Base-by-base conservation (phyloP, 2,888 invertebrate species). In the Hydrotaea diabolus region DNA sequence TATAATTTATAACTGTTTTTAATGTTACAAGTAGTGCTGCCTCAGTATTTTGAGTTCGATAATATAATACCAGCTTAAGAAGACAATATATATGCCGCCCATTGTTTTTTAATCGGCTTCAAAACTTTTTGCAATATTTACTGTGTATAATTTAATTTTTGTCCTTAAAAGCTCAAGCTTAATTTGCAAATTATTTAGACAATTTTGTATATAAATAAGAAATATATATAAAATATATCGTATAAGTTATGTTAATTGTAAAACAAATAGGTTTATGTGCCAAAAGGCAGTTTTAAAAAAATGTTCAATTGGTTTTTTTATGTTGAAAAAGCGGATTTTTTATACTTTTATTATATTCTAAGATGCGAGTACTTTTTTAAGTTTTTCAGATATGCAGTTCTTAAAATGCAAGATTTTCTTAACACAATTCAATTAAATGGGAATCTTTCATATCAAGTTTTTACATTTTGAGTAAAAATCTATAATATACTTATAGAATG, bases 141-240 rank as follows among this genome's bases (percentile, higher is more conserved):
- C 2, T 49, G 2, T 49, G 8, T 49, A 59, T 59, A 26, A 59
- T 26, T 39, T 39, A 11, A 39, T 39, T 39, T 17, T 36, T 36
- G 3, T n/a, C 9, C n/a, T 15, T 31, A 4, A 11, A 78, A 82
- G 83, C 82, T 79, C 73, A 84, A 77, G 80, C 74, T 80, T 59
- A 64, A 62, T 69, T 85, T 74, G 46, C 21, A 19, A 64, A 26
- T 49, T 49, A 57, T 26, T n/a, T n/a, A n/a, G n/a, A n/a, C n/a
- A n/a, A n/a, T n/a, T 26, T 55, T 36, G 19, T 80, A 53, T 77
- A 59, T 26, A 23, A 23, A 9, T n/a, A 62, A 36, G 31, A 62
- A n/a, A n/a, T n/a, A n/a, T n/a, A n/a, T 62, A 8, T 39, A 59
- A 59, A 5, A 4, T 31, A 4, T 31, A 3, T n/a, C n/a, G 31